phyloP scores from a whole-genome alignment of 1,140 invertebrate species.

The Eupristina koningsbergeri region DNA sequence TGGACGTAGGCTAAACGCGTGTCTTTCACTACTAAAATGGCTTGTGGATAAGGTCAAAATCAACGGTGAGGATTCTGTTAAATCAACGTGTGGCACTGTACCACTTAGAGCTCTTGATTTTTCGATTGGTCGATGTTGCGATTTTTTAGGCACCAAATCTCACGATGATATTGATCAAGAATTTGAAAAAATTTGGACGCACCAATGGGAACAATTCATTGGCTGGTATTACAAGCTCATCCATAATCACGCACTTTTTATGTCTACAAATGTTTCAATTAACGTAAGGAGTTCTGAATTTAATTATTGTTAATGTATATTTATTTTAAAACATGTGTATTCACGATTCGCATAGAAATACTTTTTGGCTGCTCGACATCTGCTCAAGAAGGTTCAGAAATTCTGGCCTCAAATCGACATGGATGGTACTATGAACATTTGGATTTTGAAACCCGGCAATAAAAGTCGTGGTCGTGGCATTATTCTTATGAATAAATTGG shows the following conservation, averaged over 20 bases:
- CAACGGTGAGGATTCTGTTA: constrained; percentile 75
- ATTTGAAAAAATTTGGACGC: constrained; percentile 81
- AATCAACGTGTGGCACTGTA: constrained; percentile 76
- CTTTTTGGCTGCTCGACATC: constrained; percentile 69
- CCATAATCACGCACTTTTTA: constrained; percentile 62
- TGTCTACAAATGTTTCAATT: constrained; percentile 59
- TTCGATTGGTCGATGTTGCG: constrained; percentile 83
- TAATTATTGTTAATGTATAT: too few relatives aligned
- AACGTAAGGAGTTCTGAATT: constrained; percentile 58
- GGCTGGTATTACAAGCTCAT: constrained; percentile 70
- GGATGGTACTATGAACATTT: constrained; percentile 90
- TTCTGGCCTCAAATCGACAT: constrained; percentile 87
- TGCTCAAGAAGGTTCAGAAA: constrained; percentile 73
- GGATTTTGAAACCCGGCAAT: constrained; percentile 96
- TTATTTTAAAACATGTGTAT: neutral
- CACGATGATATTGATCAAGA: constrained; percentile 91
- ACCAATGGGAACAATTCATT: constrained; percentile 91
- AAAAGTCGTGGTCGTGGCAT: constrained; percentile 94
- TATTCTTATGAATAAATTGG: constrained; percentile 87
- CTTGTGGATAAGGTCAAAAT: constrained; percentile 77
- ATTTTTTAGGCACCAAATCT: constrained; percentile 82
- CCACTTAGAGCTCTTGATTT: constrained; percentile 84
- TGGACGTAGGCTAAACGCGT: constrained; percentile 82
- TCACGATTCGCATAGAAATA: constrained; percentile 68
- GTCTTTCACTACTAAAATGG: constrained; percentile 86